Percentiles rank a stretch among this genome's conserved stretches.
Conservation (phyloP, 2,888 invertebrate species). For the Meta bourneti region DNA sequence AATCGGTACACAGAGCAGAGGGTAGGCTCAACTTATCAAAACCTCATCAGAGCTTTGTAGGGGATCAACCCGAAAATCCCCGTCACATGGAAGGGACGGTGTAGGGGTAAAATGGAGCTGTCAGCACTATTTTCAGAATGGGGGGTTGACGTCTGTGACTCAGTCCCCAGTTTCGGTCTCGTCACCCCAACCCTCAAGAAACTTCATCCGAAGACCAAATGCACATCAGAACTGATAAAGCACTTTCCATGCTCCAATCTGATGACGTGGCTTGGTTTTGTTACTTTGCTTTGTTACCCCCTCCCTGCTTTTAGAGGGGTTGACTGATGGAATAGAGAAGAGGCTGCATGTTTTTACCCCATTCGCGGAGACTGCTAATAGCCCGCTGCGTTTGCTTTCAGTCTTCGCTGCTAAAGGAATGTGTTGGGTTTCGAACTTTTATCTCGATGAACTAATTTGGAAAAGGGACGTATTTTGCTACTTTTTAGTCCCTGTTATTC, state of each 20-base stretch:
- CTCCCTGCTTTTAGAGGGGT: conserved; percentile 4
- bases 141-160: conserved; percentile 47
- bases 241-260: conserved; percentile 34
- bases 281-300: conserved; percentile 1
- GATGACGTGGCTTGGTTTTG: conserved; percentile 35
- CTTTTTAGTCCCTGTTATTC: too few relatives aligned
- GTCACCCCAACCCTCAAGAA: not conserved
- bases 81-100: not conserved
- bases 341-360: conserved; percentile 10
- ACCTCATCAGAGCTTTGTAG: conserved; percentile 35
- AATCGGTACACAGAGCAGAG: too few relatives aligned
- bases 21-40: not conserved
- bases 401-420: too few relatives aligned
- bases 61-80: conserved; percentile 34
- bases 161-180: conserved; percentile 1
- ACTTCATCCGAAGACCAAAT: conserved; percentile 13
- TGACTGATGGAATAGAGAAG: not conserved
- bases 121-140: conserved; percentile 52
- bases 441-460: too few relatives aligned
- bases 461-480: too few relatives aligned
- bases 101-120: conserved; percentile 49
- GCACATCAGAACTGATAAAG: conserved; percentile 35
- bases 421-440: too few relatives aligned
- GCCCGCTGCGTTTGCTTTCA: not conserved
- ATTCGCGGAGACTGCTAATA: conserved; percentile 30